Conservation (phyloP, 2,113 vertebrate genomes). For the Nesogale talazaci region DNA sequence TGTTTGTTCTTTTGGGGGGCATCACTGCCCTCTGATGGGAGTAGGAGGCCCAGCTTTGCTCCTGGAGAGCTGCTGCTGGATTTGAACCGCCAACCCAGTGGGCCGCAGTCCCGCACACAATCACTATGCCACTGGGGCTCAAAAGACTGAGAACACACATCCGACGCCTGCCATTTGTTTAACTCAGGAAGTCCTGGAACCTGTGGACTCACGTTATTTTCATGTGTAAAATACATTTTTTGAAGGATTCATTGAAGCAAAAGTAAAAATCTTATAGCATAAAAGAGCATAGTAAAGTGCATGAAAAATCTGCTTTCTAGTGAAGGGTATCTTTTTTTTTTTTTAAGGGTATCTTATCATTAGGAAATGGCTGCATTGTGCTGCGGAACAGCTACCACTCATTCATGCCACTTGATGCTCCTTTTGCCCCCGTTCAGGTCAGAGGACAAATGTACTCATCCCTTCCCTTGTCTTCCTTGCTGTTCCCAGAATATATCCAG, state of each 20-base stretch:
- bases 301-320: neutral
- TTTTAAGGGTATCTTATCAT: neutral
- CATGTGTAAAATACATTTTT: neutral
- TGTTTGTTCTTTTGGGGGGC: too few species aligned
- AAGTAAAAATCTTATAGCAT: neutral
- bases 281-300: neutral
- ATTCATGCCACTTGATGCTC: neutral
- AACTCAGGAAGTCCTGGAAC: neutral
- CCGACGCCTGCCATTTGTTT: neutral
- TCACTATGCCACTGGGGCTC: too few species aligned
- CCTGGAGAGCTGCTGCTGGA: too few species aligned
- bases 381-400: neutral
- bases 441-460: neutral
- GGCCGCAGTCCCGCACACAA: too few species aligned
- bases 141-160: neutral
- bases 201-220: neutral
- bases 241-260: neutral
- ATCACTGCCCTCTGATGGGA: too few species aligned
- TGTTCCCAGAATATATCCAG: neutral
- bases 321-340: too few species aligned
- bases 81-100: too few species aligned
- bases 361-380: neutral
- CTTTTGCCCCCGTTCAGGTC: neutral
- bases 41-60: too few species aligned
- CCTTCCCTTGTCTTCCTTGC: neutral